Percentiles rank a stretch among this genome's conserved stretches.
These are phyloP conservation scores for Ifrita kowaldi DNA, from an alignment of 2,113 vertebrate species.

Conservation along the genomic window DNA sequence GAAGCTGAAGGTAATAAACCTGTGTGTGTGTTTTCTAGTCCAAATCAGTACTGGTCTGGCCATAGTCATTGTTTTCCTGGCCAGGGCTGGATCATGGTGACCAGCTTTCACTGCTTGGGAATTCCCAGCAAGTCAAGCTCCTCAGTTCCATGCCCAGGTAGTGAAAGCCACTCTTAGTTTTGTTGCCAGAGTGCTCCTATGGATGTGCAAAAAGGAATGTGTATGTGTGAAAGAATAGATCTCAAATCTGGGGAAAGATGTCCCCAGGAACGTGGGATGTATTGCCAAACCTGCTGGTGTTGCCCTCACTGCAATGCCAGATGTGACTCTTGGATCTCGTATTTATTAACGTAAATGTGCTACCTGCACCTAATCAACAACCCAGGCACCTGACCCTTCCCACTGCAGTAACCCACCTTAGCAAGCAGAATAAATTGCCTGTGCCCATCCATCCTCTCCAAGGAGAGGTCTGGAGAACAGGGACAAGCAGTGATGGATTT, in stretches of 20 bases:
- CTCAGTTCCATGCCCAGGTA: neutral
- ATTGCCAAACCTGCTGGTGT: neutral
- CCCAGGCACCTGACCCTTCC: neutral
- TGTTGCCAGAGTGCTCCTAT: neutral
- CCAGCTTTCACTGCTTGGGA: neutral
- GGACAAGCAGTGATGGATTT: neutral
- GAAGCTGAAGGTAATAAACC: neutral
- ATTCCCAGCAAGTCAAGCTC: neutral
- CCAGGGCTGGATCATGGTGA: neutral
- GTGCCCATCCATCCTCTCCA: neutral
- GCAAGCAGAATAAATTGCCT: neutral
- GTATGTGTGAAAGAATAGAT: neutral
- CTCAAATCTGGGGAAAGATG: neutral
- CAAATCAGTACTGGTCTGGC: neutral
- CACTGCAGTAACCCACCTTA: neutral
- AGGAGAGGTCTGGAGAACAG: neutral
- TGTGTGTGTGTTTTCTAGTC: neutral
- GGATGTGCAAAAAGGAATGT: neutral
- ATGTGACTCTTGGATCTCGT: neutral
- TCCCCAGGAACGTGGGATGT: neutral
- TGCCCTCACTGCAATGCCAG: neutral
- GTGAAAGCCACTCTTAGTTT: neutral
- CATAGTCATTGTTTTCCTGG: neutral
- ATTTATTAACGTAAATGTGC: neutral
- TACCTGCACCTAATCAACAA: neutral